These are phyloP conservation scores for Plebejus argus DNA, from an alignment of 2,888 invertebrate species.

Conservation along the genomic window DNA sequence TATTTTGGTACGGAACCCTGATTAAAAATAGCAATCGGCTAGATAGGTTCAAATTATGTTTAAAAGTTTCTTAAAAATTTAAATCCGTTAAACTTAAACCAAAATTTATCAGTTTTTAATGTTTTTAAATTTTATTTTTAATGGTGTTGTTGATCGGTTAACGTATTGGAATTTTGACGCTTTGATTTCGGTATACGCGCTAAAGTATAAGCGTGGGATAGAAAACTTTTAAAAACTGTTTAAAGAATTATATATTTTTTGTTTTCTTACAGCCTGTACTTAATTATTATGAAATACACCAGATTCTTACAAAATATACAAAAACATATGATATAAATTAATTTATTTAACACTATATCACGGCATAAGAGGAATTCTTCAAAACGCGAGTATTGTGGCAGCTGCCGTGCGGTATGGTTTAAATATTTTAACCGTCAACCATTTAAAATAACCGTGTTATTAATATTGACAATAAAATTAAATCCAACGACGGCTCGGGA, in stretches of 20 bases:
- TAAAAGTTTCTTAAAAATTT: not conserved
- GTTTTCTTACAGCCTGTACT: not conserved
- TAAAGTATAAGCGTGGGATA: too few species aligned
- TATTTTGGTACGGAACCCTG: not conserved
- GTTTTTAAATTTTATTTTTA: too few species aligned
- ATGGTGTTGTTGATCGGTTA: too few species aligned
- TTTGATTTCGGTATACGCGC: too few species aligned
- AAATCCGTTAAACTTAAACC: too few species aligned
- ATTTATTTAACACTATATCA: not conserved
- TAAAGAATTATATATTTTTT: not conserved
- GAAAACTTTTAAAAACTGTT: too few species aligned
- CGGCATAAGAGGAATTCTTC: not conserved
- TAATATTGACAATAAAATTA: slow-evolving; percentile 27
- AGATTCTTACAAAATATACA: not conserved
- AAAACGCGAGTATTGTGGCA: not conserved
- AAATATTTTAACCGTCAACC: slow-evolving; percentile 18
- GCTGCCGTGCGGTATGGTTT: not conserved
- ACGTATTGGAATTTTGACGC: too few species aligned
- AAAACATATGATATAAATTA: not conserved
- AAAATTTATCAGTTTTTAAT: too few species aligned
- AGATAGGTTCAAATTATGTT: not conserved
- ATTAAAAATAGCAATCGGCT: not conserved
- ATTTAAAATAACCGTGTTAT: not conserved
- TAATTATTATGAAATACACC: not conserved
- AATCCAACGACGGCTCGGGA: not conserved